Percentiles rank a stretch among this genome's conserved stretches.
Conservation (phyloP, 2,113 vertebrate genomes). For the Neodon shergylaensis region DNA sequence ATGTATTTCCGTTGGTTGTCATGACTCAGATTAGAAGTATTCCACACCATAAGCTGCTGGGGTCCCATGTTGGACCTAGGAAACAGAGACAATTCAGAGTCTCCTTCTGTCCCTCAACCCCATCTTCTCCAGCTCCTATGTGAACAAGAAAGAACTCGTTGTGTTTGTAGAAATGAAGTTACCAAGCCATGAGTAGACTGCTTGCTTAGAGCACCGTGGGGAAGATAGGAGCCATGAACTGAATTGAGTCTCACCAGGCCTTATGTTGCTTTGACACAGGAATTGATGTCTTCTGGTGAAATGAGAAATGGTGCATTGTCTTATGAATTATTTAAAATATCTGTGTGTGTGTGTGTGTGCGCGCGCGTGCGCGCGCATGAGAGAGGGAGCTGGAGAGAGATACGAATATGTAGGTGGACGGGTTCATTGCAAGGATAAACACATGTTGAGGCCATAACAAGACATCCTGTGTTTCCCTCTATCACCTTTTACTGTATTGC, state of each 20-base stretch:
- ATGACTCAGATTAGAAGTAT: constrained; percentile 86
- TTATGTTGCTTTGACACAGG: neutral
- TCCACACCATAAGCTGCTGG: constrained; percentile 91
- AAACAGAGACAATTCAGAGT: constrained; percentile 62
- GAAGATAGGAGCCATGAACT: neutral
- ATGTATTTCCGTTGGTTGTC: constrained; percentile 88
- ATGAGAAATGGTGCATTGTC: neutral
- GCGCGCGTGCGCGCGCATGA: too few relatives aligned
- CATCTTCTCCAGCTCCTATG: neutral
- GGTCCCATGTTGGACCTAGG: constrained; percentile 91
- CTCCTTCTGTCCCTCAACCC: neutral
- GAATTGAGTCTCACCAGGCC: neutral
- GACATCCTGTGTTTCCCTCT: neutral
- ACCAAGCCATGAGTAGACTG: neutral
- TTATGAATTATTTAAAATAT: neutral
- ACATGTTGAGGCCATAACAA: neutral
- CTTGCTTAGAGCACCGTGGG: neutral
- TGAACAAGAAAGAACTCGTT: neutral
- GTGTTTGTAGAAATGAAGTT: neutral
- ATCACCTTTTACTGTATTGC: neutral
- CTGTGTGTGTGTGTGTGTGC: neutral
- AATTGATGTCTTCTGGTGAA: neutral
- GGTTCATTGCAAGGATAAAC: neutral
- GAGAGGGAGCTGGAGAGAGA: neutral
- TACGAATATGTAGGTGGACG: neutral